phyloP scores from a whole-genome alignment of 1,140 invertebrate species.

The Drosophila orosa region DNA sequence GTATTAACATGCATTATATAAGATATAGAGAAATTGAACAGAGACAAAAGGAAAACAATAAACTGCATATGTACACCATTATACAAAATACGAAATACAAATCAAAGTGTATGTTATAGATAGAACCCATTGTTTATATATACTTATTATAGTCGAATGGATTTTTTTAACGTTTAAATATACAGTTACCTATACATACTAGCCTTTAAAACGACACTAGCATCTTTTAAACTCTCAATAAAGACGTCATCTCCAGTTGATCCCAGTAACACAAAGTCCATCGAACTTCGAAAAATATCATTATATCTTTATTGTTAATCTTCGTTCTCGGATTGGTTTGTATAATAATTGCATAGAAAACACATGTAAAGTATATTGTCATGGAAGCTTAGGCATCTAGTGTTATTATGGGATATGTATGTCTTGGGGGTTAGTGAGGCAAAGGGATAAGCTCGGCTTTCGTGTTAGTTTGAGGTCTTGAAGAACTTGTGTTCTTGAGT shows the following conservation, averaged over 20 bases:
- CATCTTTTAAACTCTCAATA: slow-evolving; percentile 78
- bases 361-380: slow-evolving; percentile 60
- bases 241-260: slow-evolving; percentile 79
- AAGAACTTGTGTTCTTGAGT: slow-evolving; percentile 93
- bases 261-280: slow-evolving; percentile 9
- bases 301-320: slow-evolving; percentile 42
- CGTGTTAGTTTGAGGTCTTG: slow-evolving; percentile 85
- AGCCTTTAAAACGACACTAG: slow-evolving; percentile 75
- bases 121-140: slow-evolving; percentile 77
- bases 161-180: slow-evolving; percentile 78
- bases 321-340: slow-evolving; percentile 39
- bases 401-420: slow-evolving; percentile 51
- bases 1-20: slow-evolving; percentile 52
- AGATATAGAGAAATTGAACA: slow-evolving; percentile 55
- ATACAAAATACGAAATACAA: slow-evolving; percentile 48
- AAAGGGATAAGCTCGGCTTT: slow-evolving; percentile 43
- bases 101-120: slow-evolving; percentile 65
- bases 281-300: slow-evolving; percentile 27
- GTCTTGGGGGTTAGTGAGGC: slow-evolving; percentile 39
- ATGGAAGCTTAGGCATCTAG: slow-evolving; percentile 61
- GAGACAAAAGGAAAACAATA: slow-evolving; percentile 42
- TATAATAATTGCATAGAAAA: slow-evolving; percentile 57
- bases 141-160: slow-evolving; percentile 60
- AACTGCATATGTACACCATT: slow-evolving; percentile 54
- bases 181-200: slow-evolving; percentile 77